These are phyloP conservation scores for Temnopleurus reevesii DNA, from an alignment of 53 echinoderm and acorn worm genomes.

Conservation along the genomic window DNA sequence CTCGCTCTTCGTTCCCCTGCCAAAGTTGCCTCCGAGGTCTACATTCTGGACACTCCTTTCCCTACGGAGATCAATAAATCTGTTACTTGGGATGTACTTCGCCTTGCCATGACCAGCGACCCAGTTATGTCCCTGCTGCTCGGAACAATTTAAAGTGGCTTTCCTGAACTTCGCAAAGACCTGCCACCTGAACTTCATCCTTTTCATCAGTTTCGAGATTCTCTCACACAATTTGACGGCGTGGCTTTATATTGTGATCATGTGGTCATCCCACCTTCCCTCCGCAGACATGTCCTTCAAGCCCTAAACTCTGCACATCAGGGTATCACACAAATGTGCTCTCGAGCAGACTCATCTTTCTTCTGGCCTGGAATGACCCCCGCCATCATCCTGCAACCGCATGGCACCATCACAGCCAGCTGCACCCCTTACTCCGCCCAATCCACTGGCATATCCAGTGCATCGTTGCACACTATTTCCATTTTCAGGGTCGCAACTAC, in stretches of 20 bases:
- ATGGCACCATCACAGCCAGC: slow-evolving; percentile 64
- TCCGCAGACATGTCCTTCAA: slow-evolving; percentile 46
- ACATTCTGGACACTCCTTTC: not conserved
- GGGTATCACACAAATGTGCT: slow-evolving; percentile 65
- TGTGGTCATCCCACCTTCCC: slow-evolving; percentile 64
- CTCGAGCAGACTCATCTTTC: slow-evolving; percentile 58
- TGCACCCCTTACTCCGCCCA: slow-evolving; percentile 59
- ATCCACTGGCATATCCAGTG: slow-evolving; percentile 57
- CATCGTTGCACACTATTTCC: slow-evolving; percentile 65
- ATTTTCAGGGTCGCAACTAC: slow-evolving; percentile 58
- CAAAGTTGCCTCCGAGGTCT: not conserved
- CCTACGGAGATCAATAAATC: not conserved
- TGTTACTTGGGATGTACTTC: slow-evolving; percentile 55
- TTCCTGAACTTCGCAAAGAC: slow-evolving; percentile 47
- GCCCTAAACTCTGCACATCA: slow-evolving; percentile 71
- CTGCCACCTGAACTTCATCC: slow-evolving; percentile 56
- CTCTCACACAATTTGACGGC: slow-evolving; percentile 54
- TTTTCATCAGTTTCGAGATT: slow-evolving; percentile 44
- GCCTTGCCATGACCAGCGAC: slow-evolving; percentile 42
- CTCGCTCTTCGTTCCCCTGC: not conserved
- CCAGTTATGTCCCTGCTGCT: slow-evolving; percentile 31
- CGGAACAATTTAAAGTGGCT: slow-evolving; percentile 43
- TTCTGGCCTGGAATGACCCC: slow-evolving; percentile 72
- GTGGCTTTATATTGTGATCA: slow-evolving; percentile 61
- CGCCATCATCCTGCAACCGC: slow-evolving; percentile 56